Conservation (phyloP, 2,888 invertebrate species). For the Microctonus aethiopoides region DNA sequence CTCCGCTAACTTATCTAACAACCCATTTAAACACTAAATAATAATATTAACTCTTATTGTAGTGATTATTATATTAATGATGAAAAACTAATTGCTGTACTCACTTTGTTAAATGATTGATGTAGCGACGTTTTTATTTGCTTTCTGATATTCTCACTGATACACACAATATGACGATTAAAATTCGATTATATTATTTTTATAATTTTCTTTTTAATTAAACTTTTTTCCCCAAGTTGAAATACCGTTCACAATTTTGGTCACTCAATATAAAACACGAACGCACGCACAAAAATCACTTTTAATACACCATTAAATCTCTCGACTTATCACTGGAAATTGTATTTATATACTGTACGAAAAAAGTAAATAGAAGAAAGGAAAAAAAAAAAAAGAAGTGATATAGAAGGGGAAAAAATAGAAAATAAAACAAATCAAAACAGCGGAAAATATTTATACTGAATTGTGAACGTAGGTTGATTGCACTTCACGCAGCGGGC, state of each 20-base stretch:
- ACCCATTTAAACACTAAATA: background rate
- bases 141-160: constrained; percentile 48
- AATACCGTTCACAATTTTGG: constrained; percentile 20
- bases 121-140: constrained; percentile 39
- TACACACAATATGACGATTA: constrained; percentile 12
- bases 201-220: too few relatives aligned
- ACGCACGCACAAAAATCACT: background rate
- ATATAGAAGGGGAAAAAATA: too few relatives aligned
- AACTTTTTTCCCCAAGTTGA: background rate
- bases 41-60: background rate
- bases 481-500: background rate
- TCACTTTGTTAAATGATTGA: constrained; percentile 55
- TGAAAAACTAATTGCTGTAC: constrained; percentile 36
- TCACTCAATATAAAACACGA: background rate
- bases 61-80: background rate
- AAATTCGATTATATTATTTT: background rate
- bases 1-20: background rate
- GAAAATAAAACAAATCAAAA: background rate
- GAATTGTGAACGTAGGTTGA: background rate
- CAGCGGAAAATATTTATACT: background rate
- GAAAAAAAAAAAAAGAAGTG: too few relatives aligned
- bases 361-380: background rate
- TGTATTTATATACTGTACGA: background rate
- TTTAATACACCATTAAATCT: background rate
- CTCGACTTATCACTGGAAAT: background rate